Percentiles rank a stretch among this genome's conserved stretches.
Conservation (phyloP, 2,797 vertebrate species). For the Tolypeutes matacus region DNA sequence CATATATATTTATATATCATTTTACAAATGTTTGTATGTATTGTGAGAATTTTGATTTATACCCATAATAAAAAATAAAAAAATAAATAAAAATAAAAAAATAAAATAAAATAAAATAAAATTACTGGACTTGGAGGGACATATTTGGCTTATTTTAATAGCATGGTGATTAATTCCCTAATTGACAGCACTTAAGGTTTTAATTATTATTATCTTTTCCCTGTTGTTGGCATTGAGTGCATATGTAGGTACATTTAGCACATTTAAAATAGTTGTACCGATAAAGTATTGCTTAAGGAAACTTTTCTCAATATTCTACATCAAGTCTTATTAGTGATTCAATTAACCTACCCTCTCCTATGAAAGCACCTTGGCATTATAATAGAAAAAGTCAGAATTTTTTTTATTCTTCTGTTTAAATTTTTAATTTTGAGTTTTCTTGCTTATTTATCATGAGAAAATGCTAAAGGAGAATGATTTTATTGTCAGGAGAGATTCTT, state of each 20-base stretch:
- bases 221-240: not conserved
- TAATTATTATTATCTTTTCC: not conserved
- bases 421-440: constrained; percentile 23
- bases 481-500: not conserved
- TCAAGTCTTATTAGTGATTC: not conserved
- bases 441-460: not conserved
- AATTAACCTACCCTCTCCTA: not conserved
- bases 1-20: too few species aligned
- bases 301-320: not conserved
- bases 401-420: constrained; percentile 30
- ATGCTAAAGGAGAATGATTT: not conserved
- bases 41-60: too few species aligned
- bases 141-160: constrained; percentile 13
- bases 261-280: not conserved
- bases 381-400: not conserved
- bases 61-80: too few species aligned
- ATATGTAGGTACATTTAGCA: not conserved
- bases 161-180: not conserved
- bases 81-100: too few species aligned
- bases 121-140: not conserved
- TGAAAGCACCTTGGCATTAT: not conserved
- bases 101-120: too few species aligned
- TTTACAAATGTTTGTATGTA: too few species aligned
- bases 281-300: not conserved
- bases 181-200: not conserved